phyloP scores from a whole-genome alignment of 64 coral and sea anemone species.

The Catalaphyllia jardinei region DNA sequence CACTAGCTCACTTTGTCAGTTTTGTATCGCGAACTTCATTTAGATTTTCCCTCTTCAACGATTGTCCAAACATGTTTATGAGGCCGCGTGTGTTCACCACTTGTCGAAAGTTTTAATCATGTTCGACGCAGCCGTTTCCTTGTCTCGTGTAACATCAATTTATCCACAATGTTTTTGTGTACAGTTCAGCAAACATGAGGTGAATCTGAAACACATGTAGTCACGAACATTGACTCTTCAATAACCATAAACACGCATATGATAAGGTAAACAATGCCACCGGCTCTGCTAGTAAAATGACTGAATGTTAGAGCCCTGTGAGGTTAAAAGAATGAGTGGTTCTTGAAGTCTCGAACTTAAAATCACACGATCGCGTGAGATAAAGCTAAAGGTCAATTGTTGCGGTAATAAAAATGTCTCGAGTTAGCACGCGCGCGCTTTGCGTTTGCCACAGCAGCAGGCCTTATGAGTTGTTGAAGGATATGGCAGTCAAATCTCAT shows the following conservation, averaged over 20 bases:
- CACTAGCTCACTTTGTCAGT: too few species aligned
- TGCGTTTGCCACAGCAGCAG: neutral
- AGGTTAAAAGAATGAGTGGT: too few species aligned
- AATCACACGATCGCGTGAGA: slow-evolving; percentile 2
- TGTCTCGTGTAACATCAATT: neutral
- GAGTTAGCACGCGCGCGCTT: neutral
- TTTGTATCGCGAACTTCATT: neutral
- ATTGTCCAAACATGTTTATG: neutral
- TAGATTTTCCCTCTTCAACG: neutral
- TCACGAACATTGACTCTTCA: neutral
- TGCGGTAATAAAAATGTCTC: neutral
- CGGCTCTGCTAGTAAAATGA: too few species aligned
- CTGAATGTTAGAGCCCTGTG: too few species aligned
- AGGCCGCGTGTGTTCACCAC: neutral
- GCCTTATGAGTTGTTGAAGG: neutral
- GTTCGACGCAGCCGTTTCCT: neutral
- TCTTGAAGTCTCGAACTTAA: neutral
- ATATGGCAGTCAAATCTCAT: neutral
- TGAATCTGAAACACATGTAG: neutral
- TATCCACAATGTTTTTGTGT: neutral
- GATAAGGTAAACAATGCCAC: too few species aligned
- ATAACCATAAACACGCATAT: too few species aligned
- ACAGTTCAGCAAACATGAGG: too few species aligned
- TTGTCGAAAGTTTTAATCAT: neutral
- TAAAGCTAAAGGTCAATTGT: neutral